Percentiles rank a stretch among this genome's conserved stretches.
Evolutionary conservation across 2,888 invertebrate genomes (phyloP).

Genomic region (Siphlonurus alternatus): DNA sequence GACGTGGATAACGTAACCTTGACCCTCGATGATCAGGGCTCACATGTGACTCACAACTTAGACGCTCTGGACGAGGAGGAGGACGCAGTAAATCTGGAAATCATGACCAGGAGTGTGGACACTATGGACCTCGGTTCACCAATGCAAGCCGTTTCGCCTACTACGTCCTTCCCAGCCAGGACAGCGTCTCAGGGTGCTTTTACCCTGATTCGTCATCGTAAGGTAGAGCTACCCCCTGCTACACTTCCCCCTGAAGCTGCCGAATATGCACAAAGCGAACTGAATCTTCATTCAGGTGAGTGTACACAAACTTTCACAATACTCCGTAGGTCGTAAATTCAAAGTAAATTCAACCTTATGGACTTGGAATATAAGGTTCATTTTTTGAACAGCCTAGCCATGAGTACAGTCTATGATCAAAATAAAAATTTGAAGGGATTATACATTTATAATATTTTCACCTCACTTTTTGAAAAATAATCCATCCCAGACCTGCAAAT

Average conservation of each 20-base stretch:
- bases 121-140: conserved; percentile 23
- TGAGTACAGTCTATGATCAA: too few relatives aligned
- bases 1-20: conserved; percentile 16
- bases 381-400: too few relatives aligned
- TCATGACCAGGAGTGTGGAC: conserved; percentile 14
- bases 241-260: conserved; percentile 9
- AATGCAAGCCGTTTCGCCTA: neutral
- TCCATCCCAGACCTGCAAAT: too few relatives aligned
- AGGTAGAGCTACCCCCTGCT: conserved; percentile 39
- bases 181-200: conserved; percentile 31
- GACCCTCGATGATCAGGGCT: conserved; percentile 9
- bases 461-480: too few relatives aligned
- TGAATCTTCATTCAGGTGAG: conserved; percentile 13
- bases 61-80: conserved; percentile 13
- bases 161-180: conserved; percentile 17
- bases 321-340: neutral
- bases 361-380: too few relatives aligned
- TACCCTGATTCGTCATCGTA: conserved; percentile 40
- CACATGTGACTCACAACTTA: conserved; percentile 9
- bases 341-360: neutral
- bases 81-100: conserved; percentile 11
- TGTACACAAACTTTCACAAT: neutral
- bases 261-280: conserved; percentile 13
- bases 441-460: too few relatives aligned
- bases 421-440: too few relatives aligned